Conservation (phyloP, 1,140 invertebrate species). For the Brachionus rubens region DNA sequence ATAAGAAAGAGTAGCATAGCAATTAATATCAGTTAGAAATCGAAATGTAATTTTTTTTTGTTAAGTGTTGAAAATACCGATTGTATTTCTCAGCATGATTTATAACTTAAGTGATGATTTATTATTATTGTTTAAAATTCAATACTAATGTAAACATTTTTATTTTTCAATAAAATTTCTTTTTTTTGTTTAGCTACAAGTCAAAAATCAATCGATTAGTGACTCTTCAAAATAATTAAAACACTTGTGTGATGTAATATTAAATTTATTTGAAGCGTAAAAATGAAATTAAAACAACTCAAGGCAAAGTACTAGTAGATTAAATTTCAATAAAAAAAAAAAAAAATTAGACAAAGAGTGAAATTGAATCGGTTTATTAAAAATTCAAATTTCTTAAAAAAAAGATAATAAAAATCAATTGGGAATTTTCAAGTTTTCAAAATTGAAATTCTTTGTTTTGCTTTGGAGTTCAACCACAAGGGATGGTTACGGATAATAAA, state of each 20-base stretch:
- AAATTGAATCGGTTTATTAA: conserved; percentile 15
- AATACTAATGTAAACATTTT: conserved; percentile 24
- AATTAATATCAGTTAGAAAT: no score
- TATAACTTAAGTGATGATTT: no score
- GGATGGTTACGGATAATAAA: conserved; percentile 21
- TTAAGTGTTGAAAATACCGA: no score
- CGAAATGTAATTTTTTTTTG: no score
- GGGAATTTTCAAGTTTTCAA: no score
- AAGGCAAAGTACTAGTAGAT: neutral
- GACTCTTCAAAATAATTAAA: no score
- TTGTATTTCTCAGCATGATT: no score
- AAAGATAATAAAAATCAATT: no score
- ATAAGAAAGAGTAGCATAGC: no score
- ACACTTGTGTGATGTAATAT: conserved; percentile 10
- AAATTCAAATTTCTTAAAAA: conserved; percentile 34
- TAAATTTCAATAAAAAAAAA: conserved; percentile 39
- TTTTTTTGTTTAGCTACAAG: neutral
- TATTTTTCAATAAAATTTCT: neutral
- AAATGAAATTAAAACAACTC: neutral
- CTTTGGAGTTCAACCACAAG: no score
- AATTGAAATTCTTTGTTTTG: no score
- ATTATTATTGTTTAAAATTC: neutral
- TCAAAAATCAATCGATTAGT: conserved; percentile 14
- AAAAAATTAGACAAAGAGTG: no score
- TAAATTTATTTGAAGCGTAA: neutral